phyloP scores from a whole-genome alignment of 2,888 invertebrate genomes.

The Antheraea yamamai region DNA sequence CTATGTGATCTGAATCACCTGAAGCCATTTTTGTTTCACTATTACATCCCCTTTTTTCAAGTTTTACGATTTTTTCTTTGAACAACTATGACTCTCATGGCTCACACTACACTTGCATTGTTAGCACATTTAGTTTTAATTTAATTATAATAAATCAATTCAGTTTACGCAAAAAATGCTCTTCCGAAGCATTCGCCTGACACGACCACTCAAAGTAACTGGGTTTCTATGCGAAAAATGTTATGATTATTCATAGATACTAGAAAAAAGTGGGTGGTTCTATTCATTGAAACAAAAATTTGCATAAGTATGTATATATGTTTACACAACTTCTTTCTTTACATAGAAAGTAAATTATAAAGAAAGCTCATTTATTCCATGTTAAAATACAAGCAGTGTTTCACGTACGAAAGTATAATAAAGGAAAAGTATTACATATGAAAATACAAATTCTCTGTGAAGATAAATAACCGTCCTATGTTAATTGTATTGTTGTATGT shows the following conservation, averaged over 20 bases:
- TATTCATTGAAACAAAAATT: not conserved
- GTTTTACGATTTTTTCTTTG: conserved; percentile 59
- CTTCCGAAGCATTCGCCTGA: conserved; percentile 73
- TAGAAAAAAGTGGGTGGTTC: conserved; percentile 39
- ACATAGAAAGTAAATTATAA: not conserved
- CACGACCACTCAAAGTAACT: conserved; percentile 76
- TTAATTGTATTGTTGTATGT: not conserved
- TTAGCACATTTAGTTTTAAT: conserved; percentile 77
- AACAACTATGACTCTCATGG: conserved; percentile 72
- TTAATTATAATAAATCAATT: conserved; percentile 80
- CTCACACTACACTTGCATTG: conserved; percentile 73
- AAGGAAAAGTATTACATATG: too few species aligned
- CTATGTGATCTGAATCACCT: conserved; percentile 91
- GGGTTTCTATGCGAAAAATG: conserved; percentile 53
- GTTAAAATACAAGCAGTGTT: too few species aligned
- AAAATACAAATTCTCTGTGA: too few species aligned
- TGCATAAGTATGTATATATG: not conserved
- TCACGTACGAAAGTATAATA: too few species aligned
- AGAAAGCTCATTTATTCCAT: too few species aligned
- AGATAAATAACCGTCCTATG: too few species aligned
- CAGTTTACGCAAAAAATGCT: conserved; percentile 76
- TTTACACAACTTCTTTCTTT: not conserved
- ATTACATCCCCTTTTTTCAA: conserved; percentile 75
- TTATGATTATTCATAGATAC: conserved; percentile 32
- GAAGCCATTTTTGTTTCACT: conserved; percentile 87